These are phyloP conservation scores for Endotricha flammealis DNA, from an alignment of 2,888 invertebrate species.

Conservation along the genomic window DNA sequence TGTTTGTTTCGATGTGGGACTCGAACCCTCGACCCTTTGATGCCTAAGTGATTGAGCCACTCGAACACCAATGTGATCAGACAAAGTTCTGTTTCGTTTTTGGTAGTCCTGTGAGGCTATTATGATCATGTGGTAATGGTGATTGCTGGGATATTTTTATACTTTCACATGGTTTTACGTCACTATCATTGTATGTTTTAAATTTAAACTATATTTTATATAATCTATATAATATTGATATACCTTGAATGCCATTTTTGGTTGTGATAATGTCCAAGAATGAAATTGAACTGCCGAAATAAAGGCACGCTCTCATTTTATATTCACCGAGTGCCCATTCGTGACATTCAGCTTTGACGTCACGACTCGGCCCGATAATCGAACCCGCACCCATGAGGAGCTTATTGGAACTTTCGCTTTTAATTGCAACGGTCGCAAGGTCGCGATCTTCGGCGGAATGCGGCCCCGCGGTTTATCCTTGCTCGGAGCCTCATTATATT, in stretches of 20 bases:
- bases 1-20: too few relatives aligned
- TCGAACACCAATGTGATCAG: too few relatives aligned
- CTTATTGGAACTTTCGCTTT: slow-evolving; percentile 62
- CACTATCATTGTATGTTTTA: too few relatives aligned
- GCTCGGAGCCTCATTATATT: too few relatives aligned
- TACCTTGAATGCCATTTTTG: slow-evolving; percentile 65
- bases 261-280: slow-evolving; percentile 39
- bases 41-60: too few relatives aligned
- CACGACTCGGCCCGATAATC: slow-evolving; percentile 38
- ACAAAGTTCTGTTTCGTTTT: too few relatives aligned
- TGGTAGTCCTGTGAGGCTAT: too few relatives aligned
- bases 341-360: slow-evolving; percentile 51
- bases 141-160: too few relatives aligned
- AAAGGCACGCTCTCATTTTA: slow-evolving; percentile 45
- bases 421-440: slow-evolving; percentile 54
- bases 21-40: too few relatives aligned
- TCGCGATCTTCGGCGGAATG: slow-evolving; percentile 42
- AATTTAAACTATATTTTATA: too few relatives aligned
- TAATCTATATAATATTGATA: too few relatives aligned
- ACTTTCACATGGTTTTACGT: not conserved
- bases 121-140: too few relatives aligned
- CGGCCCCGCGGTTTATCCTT: not conserved
- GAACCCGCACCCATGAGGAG: slow-evolving; percentile 40
- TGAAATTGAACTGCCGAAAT: slow-evolving; percentile 46
- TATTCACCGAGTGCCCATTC: slow-evolving; percentile 37